phyloP scores from a whole-genome alignment of 2,888 invertebrate species.

The Cephus spinipes region DNA sequence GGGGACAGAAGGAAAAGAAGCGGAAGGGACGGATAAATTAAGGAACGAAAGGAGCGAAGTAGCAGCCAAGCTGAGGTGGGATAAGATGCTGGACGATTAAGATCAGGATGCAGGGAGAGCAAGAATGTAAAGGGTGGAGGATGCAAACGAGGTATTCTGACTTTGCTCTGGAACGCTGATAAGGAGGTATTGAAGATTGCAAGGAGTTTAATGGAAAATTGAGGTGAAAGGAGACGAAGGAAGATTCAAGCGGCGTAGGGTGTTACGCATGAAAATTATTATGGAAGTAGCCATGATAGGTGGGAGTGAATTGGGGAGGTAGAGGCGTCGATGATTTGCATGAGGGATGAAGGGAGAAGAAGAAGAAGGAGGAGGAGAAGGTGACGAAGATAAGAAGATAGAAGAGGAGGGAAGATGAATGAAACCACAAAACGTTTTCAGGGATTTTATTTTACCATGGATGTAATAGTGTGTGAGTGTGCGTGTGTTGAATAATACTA shows the following conservation, averaged over 20 bases:
- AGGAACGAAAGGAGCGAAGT: neutral
- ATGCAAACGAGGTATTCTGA: neutral
- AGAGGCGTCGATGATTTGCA: neutral
- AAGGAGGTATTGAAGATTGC: neutral
- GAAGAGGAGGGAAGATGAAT: conserved; percentile 28
- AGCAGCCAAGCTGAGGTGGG: neutral
- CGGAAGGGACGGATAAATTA: neutral
- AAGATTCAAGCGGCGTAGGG: neutral
- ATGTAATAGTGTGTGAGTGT: conserved; percentile 64
- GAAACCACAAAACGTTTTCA: conserved; percentile 58
- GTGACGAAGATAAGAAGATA: conserved; percentile 13
- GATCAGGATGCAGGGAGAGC: neutral
- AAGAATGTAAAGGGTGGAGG: neutral
- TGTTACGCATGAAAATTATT: neutral
- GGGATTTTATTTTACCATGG: conserved; percentile 63
- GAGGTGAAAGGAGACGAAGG: neutral
- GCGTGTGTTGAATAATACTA: conserved; percentile 63
- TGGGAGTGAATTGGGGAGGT: conserved; percentile 3
- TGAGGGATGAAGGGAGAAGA: conserved; percentile 9
- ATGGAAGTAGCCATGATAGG: conserved; percentile 12
- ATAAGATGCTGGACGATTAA: neutral
- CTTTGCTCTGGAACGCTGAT: neutral
- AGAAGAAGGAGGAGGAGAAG: conserved; percentile 3
- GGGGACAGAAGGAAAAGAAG: neutral
- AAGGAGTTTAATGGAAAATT: neutral